A percentile compares a stretch with the other conserved stretches of the same genome.
These are phyloP conservation scores for Neuroterus valhalla DNA, from an alignment of 1,140 invertebrate species.

Conservation along the genomic window DNA sequence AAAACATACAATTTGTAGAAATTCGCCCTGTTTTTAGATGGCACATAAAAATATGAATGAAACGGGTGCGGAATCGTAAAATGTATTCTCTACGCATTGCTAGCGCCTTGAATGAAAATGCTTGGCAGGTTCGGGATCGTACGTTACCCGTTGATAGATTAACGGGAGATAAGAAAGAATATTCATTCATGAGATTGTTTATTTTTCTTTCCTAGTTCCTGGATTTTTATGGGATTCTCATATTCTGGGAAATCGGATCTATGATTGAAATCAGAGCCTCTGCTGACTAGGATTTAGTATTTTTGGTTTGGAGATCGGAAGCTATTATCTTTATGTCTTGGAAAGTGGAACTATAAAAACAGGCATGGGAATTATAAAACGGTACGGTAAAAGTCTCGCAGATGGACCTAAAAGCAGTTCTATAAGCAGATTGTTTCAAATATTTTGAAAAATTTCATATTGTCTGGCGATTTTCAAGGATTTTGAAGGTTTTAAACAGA, in stretches of 20 bases:
- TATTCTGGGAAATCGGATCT: neutral
- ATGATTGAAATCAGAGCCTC: neutral
- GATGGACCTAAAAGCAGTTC: too few relatives aligned
- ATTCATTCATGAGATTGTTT: constrained; percentile 8
- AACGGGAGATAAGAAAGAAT: neutral
- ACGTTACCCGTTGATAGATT: neutral
- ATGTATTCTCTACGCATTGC: neutral
- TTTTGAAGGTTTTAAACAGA: too few relatives aligned
- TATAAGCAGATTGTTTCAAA: too few relatives aligned
- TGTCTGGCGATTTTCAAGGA: too few relatives aligned
- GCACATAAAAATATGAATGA: too few relatives aligned
- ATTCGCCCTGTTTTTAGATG: neutral
- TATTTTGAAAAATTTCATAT: too few relatives aligned
- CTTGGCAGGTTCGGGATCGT: neutral
- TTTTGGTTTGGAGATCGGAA: too few relatives aligned
- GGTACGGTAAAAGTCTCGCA: too few relatives aligned
- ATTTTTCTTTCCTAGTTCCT: neutral
- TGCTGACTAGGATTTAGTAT: too few relatives aligned
- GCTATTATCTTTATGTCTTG: too few relatives aligned
- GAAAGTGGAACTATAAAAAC: too few relatives aligned
- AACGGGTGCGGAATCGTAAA: neutral
- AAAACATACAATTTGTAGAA: constrained; percentile 22
- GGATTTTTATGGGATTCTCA: neutral
- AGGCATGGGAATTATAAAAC: too few relatives aligned
- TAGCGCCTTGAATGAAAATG: constrained; percentile 10